These are phyloP conservation scores for Griposia aprilina DNA, from an alignment of 2,888 invertebrate species.

Conservation along the genomic window DNA sequence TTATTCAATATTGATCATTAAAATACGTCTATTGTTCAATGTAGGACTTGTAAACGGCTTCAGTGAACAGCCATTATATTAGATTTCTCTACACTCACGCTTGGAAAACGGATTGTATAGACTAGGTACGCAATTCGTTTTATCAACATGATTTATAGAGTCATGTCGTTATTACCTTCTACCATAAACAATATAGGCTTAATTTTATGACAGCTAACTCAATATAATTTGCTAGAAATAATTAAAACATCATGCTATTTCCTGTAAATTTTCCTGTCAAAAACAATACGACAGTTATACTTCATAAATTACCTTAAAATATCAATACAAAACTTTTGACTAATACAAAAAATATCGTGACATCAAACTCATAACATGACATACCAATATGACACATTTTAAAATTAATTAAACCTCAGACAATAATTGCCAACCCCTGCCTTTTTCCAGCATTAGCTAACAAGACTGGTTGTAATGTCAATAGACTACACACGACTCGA, in stretches of 20 bases:
- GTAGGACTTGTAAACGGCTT: background rate
- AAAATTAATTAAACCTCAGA: conserved; percentile 14
- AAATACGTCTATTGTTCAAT: background rate
- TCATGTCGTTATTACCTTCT: background rate
- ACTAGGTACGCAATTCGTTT: background rate
- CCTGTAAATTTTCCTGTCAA: too few relatives aligned
- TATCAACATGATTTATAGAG: background rate
- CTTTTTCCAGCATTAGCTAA: conserved; percentile 42
- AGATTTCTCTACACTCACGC: background rate
- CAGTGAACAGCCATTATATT: background rate
- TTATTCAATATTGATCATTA: conserved; percentile 21
- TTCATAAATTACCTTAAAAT: too few relatives aligned
- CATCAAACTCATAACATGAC: background rate
- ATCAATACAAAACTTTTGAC: background rate
- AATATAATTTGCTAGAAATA: background rate
- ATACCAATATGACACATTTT: background rate
- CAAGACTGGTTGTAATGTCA: conserved; percentile 48
- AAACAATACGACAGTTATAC: too few relatives aligned
- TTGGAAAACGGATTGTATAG: background rate
- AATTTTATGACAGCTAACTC: too few relatives aligned
- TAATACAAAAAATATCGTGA: background rate
- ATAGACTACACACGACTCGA: conserved; percentile 17
- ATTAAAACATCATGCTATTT: conserved; percentile 1
- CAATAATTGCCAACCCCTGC: conserved; percentile 20
- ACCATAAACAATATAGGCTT: too few relatives aligned